phyloP scores from a whole-genome alignment of 2,113 vertebrate genomes.

The Rhinichthys klamathensis region DNA sequence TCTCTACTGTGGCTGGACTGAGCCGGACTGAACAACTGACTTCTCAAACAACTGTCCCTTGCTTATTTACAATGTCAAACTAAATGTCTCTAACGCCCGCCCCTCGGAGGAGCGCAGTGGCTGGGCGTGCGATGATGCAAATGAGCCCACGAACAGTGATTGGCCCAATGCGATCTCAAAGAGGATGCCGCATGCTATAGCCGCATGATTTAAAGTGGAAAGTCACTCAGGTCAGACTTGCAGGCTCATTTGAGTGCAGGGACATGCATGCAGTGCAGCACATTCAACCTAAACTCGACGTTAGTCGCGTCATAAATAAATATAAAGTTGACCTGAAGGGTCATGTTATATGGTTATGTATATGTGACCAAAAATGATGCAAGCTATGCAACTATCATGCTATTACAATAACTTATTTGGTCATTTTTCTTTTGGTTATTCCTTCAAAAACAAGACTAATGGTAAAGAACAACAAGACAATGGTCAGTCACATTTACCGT shows the following conservation, averaged over 20 bases:
- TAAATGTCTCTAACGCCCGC: conserved; percentile 78
- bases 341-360: conserved; percentile 12
- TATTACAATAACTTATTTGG: not conserved
- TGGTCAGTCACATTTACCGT: not conserved
- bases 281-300: conserved; percentile 53
- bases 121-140: conserved; percentile 65
- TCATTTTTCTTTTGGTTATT: not conserved
- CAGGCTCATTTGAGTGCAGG: conserved; percentile 67
- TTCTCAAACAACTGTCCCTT: conserved; percentile 80
- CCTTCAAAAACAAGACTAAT: not conserved
- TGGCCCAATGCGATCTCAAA: conserved; percentile 67
- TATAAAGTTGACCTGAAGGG: not conserved
- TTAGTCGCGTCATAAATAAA: not conserved
- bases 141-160: conserved; percentile 53
- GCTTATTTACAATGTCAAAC: conserved; percentile 88
- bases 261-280: conserved; percentile 62
- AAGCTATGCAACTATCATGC: not conserved
- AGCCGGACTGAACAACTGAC: conserved; percentile 71
- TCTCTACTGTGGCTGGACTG: conserved; percentile 63
- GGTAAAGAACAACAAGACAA: too few relatives aligned
- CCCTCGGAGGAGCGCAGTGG: conserved; percentile 69
- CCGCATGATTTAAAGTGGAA: conserved; percentile 83
- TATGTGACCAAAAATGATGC: not conserved
- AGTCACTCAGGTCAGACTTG: conserved; percentile 70
- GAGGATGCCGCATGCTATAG: conserved; percentile 76